Conservation (phyloP, 2,888 invertebrate genomes). For the Tetanocera ferruginea region DNA sequence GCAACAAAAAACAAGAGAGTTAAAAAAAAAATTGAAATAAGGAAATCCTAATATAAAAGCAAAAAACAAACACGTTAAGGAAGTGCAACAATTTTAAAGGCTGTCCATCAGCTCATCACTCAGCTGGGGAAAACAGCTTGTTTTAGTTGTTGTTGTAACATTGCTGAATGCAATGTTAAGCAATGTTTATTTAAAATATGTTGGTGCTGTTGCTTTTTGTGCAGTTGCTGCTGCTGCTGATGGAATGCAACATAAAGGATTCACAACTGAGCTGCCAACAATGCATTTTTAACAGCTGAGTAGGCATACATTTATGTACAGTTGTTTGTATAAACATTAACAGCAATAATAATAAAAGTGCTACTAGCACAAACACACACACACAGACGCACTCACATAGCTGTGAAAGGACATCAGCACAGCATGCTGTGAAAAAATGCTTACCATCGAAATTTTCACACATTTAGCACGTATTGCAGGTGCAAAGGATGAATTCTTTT, state of each 20-base stretch:
- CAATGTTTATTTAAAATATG: background rate
- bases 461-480: slow-evolving; percentile 10
- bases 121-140: background rate
- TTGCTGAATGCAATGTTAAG: background rate
- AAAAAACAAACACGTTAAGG: background rate
- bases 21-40: background rate
- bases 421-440: background rate
- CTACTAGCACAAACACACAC: background rate
- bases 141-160: background rate
- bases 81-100: slow-evolving; percentile 1
- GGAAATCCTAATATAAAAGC: background rate
- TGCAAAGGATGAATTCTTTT: background rate
- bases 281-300: slow-evolving; percentile 16
- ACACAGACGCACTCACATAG: no score
- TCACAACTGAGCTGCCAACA: slow-evolving; percentile 12
- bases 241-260: background rate
- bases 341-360: background rate
- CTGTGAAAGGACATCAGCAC: no score
- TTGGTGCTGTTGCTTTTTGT: background rate
- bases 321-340: background rate
- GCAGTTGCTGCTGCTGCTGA: background rate
- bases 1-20: background rate
- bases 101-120: background rate
- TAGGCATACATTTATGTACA: background rate
- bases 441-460: slow-evolving; percentile 3